Base-by-base conservation (phyloP, 2,113 vertebrate species). In the Aegotheles bennettii region DNA sequence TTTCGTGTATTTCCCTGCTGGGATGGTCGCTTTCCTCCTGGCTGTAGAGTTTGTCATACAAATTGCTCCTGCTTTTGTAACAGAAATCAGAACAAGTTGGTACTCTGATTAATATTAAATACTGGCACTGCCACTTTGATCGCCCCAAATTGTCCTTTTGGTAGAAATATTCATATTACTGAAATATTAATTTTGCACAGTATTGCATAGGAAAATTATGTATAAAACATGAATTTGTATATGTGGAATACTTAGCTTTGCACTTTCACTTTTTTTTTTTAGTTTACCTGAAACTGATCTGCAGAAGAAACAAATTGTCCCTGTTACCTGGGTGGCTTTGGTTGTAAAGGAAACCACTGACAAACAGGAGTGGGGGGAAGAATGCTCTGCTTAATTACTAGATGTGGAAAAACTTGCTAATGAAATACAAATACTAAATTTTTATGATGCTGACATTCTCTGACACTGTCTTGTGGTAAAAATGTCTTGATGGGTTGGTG, bases 261-360 rank as follows among this genome's bases (percentile, higher is more conserved):
- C 7, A 6, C 13, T 77, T 85, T 16, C 19, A 26, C 17, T 63
- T 23, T 51, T 67, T 50, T 65, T 28, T 83, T 43, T 21, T 4
- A 33, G 6, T 35, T 74, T 53, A 26, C 38, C 24, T 57, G n/a
- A 70, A 84, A 50, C 5, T 45, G 31, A 35, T 50, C 28, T 53
- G 20, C 67, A 40, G 35, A n/a, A 83, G 54, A 71, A 84, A 26
- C 6, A 45, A 42, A 16, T 63, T 85, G 6, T 38, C 18, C 21
- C 7, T 35, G 0, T 76, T 65, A 42, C 33, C 33, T 74, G 38
- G 8, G 24, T 0, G 0, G 11, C 14, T 91, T 75, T 68, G 25
- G 4, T 79, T 7, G 0, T 42, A 47, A 61, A 38, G 35, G 25
- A 85, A 85, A 59, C 59, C 3, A 13, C 73, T 87, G 84, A 16